These are phyloP conservation scores for Onychomys leucogaster DNA, from an alignment of 2,797 vertebrate genomes.

Conservation along the genomic window DNA sequence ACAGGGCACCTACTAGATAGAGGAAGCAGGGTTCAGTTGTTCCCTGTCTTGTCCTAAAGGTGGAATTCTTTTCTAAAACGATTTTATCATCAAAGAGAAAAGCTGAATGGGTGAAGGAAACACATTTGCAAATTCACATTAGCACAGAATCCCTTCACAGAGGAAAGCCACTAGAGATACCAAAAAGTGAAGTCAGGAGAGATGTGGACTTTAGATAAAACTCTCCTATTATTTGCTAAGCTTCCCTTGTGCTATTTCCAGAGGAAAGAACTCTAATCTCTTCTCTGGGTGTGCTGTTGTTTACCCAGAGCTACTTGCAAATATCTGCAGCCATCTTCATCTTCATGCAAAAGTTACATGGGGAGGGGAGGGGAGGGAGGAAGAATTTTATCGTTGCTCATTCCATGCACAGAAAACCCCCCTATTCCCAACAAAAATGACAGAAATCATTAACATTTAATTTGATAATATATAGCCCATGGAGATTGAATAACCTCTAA, in stretches of 20 bases:
- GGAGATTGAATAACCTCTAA: conserved; percentile 56
- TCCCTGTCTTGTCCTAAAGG: conserved; percentile 37
- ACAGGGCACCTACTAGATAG: neutral
- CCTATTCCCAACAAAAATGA: conserved; percentile 2
- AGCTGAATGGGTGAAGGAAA: conserved; percentile 63
- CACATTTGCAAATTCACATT: conserved; percentile 72
- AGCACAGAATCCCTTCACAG: conserved; percentile 70
- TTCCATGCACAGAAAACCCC: conserved; percentile 62
- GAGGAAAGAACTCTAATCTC: conserved; percentile 81
- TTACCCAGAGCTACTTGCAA: conserved; percentile 75
- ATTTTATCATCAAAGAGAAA: conserved; percentile 71
- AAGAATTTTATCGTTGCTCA: conserved; percentile 75
- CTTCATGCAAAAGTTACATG: conserved; percentile 71
- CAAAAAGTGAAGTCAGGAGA: conserved; percentile 71
- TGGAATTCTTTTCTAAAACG: conserved; percentile 35
- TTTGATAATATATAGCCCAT: neutral
- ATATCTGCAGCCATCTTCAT: conserved; percentile 60
- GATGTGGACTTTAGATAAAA: conserved; percentile 80
- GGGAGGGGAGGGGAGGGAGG: neutral
- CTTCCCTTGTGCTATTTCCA: conserved; percentile 79
- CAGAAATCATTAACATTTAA: conserved; percentile 68
- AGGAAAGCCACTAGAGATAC: conserved; percentile 65
- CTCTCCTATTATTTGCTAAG: conserved; percentile 66
- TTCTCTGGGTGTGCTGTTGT: conserved; percentile 72
- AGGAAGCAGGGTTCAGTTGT: neutral